Evolutionary conservation across 2,888 invertebrate species (phyloP).

Genomic region (Halictus quadricinctus): DNA sequence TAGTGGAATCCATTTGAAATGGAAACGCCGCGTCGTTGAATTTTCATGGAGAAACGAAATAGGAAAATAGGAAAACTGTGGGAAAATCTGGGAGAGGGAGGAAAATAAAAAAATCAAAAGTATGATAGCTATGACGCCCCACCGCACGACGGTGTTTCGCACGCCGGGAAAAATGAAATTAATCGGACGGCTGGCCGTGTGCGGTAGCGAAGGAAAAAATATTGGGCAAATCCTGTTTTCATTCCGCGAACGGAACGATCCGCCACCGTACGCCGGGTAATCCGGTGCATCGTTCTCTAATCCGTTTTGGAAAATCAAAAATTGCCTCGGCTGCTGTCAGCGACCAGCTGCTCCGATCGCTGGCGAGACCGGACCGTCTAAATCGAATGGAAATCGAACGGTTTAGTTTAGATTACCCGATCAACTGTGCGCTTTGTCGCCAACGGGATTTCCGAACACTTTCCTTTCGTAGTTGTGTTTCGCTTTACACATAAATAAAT

Average conservation of each 20-base stretch:
- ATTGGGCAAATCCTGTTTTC: conserved; percentile 29
- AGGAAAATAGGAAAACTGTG: background rate
- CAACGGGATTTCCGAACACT: background rate
- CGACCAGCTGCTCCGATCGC: conserved; percentile 46
- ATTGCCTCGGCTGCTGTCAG: conserved; percentile 22
- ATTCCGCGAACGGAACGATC: conserved; percentile 32
- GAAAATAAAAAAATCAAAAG: conserved; percentile 6
- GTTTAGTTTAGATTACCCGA: conserved; percentile 5
- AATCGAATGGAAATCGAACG: conserved; percentile 50
- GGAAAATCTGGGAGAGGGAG: background rate
- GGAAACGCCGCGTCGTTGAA: background rate
- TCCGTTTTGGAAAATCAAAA: conserved; percentile 63
- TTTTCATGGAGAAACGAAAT: background rate
- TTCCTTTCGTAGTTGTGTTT: background rate
- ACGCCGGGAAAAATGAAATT: conserved; percentile 47
- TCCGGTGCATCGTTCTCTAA: conserved; percentile 41
- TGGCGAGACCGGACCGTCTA: conserved; percentile 38
- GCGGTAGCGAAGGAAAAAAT: conserved; percentile 9
- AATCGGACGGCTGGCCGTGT: conserved; percentile 28
- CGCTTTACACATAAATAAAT: background rate
- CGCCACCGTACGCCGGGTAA: conserved; percentile 27
- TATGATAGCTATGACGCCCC: conserved; percentile 43
- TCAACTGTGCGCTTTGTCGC: background rate
- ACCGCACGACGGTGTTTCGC: conserved; percentile 18
- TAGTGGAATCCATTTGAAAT: background rate